Evolutionary conservation across 2,888 invertebrate species (phyloP).

Genomic region (Heliconius aoede): DNA sequence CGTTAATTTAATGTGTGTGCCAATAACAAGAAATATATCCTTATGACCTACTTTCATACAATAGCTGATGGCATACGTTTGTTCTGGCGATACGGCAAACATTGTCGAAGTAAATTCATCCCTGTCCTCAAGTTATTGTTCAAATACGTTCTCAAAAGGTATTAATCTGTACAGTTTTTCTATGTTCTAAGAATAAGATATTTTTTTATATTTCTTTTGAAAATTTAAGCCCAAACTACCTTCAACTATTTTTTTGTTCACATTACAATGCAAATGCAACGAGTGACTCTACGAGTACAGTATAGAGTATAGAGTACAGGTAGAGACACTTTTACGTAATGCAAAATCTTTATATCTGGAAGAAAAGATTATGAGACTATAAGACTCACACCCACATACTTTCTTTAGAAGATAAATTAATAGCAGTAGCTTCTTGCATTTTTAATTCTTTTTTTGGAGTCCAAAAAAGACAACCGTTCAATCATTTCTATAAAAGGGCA

Average conservation of each 20-base stretch:
- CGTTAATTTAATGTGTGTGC: background rate
- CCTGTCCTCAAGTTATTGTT: slow-evolving; percentile 23
- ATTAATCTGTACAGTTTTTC: background rate
- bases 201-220: no score
- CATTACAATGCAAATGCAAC: no score
- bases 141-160: slow-evolving; percentile 28
- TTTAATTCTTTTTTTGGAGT: background rate
- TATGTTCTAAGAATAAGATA: background rate
- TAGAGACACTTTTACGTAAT: no score
- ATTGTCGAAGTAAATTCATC: slow-evolving; percentile 33
- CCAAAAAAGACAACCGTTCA: background rate
- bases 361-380: background rate
- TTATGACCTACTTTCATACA: slow-evolving; percentile 55
- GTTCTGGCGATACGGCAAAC: slow-evolving; percentile 23
- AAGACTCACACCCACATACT: background rate
- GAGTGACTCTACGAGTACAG: no score
- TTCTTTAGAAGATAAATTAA: background rate
- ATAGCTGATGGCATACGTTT: slow-evolving; percentile 29
- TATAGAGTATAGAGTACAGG: no score
- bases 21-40: slow-evolving; percentile 1
- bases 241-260: background rate
- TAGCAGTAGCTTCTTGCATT: background rate
- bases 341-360: background rate
- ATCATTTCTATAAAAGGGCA: background rate
- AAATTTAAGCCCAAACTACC: background rate